Evolutionary conservation across 2,888 invertebrate genomes (phyloP).

Genomic region (Carterocephalus palaemon): DNA sequence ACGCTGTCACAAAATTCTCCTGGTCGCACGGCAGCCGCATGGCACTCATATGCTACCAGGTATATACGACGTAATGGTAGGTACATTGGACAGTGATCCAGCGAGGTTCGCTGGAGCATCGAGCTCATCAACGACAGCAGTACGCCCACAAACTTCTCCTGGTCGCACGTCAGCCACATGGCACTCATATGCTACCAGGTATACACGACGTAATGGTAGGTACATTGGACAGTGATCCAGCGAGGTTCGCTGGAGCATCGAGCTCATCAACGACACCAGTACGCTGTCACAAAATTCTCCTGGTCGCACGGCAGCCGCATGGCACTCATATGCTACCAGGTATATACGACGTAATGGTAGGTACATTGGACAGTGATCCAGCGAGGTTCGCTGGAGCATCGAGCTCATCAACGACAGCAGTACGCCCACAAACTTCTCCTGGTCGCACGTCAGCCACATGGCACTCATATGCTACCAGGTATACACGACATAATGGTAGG

Average conservation of each 20-base stretch:
- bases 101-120: slow-evolving; percentile 90
- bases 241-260: slow-evolving; percentile 99
- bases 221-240: too few relatives aligned
- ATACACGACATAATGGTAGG: too few relatives aligned
- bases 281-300: slow-evolving; percentile 97
- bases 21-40: slow-evolving; percentile 99
- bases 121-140: slow-evolving; percentile 58
- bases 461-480: slow-evolving; percentile 98
- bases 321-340: slow-evolving; percentile 98
- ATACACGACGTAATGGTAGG: too few relatives aligned
- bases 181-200: slow-evolving; percentile 98
- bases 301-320: slow-evolving; percentile 99
- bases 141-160: slow-evolving; percentile 97
- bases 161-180: slow-evolving; percentile 99
- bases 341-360: slow-evolving; percentile 48
- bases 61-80: slow-evolving; percentile 48
- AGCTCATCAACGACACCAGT: slow-evolving; percentile 98
- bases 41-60: slow-evolving; percentile 98
- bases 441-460: slow-evolving; percentile 99
- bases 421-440: slow-evolving; percentile 97
- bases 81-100: too few relatives aligned
- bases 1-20: slow-evolving; percentile 97
- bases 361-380: too few relatives aligned
- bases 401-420: slow-evolving; percentile 58
- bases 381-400: slow-evolving; percentile 90